Base-by-base conservation (phyloP, 1,140 invertebrate species). In the Mamestra configurata region DNA sequence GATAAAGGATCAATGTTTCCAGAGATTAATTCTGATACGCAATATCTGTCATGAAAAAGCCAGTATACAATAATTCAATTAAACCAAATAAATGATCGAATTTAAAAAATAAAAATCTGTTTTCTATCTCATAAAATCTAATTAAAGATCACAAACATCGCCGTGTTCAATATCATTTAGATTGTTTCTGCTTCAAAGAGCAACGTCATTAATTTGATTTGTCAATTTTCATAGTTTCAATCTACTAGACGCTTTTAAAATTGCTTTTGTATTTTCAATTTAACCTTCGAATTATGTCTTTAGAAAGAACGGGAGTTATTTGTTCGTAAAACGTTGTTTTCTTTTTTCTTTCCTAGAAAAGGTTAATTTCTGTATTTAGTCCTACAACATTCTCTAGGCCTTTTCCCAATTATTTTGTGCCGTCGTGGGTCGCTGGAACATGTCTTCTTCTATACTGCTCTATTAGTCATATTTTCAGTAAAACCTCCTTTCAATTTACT, bases 141-240 rank as follows among this genome's bases (percentile, higher is more conserved):
- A 66, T 35, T 24, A 66, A 40, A 35, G 31, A n/a, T 15, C 27
- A 37, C 27, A 37, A 24, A 61, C 37, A 15, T 70, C 43, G 66
- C 11, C 3, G 37, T 49, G 66, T 51, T 49, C 43, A 49, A 70
- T 70, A 70, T 51, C 66, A 70, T 70, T 70, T 31, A 70, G 43
- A 70, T 70, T 31, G 43, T 51, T 70, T 70, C 66, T 70, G 66
- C 66, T 70, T 70, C 66, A 70, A 70, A 70, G 66, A 10, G 40
- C 43, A 27, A 70, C 22, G 18, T 70, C 49, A 70, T 70, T 49
- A 15, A 51, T 70, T 66, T 43, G 35, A 66, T 66, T 66, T 66
- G 22, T 66, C 61, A 70, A 70, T 49, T 70, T 70, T 70, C 66
- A 66, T 66, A 66, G 61, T 66, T 43, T 66, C 18, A 43, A 66